These are phyloP conservation scores for Colossoma macropomum DNA, from an alignment of 2,113 vertebrate genomes.

Conservation along the genomic window DNA sequence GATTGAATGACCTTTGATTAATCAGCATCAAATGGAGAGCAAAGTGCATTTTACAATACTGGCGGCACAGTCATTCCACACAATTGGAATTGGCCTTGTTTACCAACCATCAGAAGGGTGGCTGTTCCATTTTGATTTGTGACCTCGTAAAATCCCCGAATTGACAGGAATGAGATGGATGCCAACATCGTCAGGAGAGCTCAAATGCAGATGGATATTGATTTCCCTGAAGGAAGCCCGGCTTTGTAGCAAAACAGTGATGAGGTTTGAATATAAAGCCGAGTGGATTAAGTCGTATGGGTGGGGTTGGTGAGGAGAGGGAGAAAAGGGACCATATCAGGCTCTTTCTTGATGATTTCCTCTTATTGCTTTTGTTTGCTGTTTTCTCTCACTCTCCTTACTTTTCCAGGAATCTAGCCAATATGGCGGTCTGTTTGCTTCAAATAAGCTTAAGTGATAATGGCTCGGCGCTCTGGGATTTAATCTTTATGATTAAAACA, in stretches of 20 bases:
- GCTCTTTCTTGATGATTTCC: conserved; percentile 3
- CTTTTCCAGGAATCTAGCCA: conserved; percentile 29
- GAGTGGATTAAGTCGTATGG: not conserved
- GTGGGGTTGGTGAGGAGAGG: not conserved
- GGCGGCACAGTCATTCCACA: not conserved
- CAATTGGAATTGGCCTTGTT: not conserved
- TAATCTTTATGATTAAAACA: conserved; percentile 29
- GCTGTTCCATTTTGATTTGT: conserved; percentile 34
- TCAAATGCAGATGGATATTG: conserved; percentile 50
- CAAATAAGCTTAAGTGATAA: conserved; percentile 31
- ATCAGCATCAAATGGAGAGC: conserved; percentile 45
- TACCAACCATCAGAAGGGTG: not conserved
- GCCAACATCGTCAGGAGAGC: not conserved
- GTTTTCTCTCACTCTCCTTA: conserved; percentile 8
- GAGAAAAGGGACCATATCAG: not conserved
- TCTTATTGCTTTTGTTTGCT: not conserved
- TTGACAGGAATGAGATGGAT: conserved; percentile 8
- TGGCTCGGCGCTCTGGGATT: conserved; percentile 8
- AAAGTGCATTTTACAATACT: not conserved
- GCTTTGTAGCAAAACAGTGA: not conserved
- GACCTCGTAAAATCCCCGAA: conserved; percentile 24
- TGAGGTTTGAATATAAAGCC: not conserved
- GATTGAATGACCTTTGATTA: conserved; percentile 11
- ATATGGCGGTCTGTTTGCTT: conserved; percentile 17
- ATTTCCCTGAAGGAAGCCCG: conserved; percentile 37